Evolutionary conservation across 2,888 invertebrate genomes (phyloP).

Genomic region (Blastobasis adustella): DNA sequence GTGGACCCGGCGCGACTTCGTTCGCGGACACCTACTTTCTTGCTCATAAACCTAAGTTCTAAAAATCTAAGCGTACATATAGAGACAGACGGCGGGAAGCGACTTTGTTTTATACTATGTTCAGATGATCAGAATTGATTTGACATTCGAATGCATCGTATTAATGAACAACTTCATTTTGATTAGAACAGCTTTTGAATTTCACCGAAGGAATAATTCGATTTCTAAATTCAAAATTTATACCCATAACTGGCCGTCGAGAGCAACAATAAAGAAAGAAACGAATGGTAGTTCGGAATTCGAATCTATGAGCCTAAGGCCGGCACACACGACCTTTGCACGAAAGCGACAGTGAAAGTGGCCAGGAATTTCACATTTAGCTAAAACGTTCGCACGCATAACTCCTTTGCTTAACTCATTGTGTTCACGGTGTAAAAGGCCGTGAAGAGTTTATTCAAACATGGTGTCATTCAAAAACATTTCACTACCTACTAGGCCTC

Average conservation of each 20-base stretch:
- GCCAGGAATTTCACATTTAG: conserved; percentile 40
- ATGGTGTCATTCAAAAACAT: conserved; percentile 41
- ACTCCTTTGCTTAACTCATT: conserved; percentile 43
- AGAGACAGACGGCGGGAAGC: no score
- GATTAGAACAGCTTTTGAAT: no score
- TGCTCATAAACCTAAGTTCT: no score
- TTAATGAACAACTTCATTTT: no score
- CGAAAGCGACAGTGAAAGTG: conserved; percentile 60
- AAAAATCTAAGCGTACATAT: no score
- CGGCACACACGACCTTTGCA: conserved; percentile 32
- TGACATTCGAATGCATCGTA: no score
- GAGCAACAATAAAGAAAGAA: conserved; percentile 15
- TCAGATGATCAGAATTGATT: no score
- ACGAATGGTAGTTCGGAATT: conserved; percentile 30
- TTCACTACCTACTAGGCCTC: not conserved
- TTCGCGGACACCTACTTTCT: no score
- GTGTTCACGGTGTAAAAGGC: conserved; percentile 36
- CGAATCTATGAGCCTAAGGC: conserved; percentile 26
- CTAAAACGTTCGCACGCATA: conserved; percentile 48
- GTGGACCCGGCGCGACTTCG: no score
- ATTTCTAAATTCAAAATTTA: conserved; percentile 1
- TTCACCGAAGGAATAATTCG: no score
- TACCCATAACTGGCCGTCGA: not conserved
- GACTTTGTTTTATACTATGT: no score
- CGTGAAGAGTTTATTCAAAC: conserved; percentile 38